phyloP scores from a whole-genome alignment of 2,888 invertebrate species.

The Chaetoderma sp. region DNA sequence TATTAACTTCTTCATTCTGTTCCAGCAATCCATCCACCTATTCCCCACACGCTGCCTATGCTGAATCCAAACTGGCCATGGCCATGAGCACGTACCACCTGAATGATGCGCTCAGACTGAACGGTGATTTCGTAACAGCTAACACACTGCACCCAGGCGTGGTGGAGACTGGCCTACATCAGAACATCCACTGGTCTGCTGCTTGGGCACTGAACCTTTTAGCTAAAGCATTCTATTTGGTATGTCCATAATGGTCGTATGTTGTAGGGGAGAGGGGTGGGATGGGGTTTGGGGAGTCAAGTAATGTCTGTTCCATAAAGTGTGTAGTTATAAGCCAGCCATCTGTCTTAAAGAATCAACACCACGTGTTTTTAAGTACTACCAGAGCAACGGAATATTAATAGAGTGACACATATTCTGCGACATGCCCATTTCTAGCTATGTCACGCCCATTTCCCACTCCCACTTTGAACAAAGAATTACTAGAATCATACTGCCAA shows the following conservation, averaged over 20 bases:
- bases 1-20: not conserved
- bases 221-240: constrained; percentile 36
- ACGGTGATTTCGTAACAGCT: constrained; percentile 40
- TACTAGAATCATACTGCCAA: too few species aligned
- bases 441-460: too few species aligned
- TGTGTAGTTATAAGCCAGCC: too few species aligned
- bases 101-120: constrained; percentile 29
- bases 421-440: too few species aligned
- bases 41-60: constrained; percentile 51
- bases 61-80: constrained; percentile 50
- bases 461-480: too few species aligned
- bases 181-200: constrained; percentile 34
- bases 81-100: constrained; percentile 40
- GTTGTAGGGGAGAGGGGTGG: not conserved
- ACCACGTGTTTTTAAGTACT: too few species aligned
- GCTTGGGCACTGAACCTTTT: constrained; percentile 35
- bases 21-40: constrained; percentile 18
- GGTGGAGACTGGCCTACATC: constrained; percentile 44
- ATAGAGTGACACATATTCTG: too few species aligned
- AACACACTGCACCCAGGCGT: constrained; percentile 53
- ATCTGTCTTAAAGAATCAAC: too few species aligned
- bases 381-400: too few species aligned
- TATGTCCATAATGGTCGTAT: constrained; percentile 11
- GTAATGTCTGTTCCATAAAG: too few species aligned
- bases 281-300: too few species aligned